phyloP scores from a whole-genome alignment of 2,797 vertebrate species.

The Rhinichthys osculus region DNA sequence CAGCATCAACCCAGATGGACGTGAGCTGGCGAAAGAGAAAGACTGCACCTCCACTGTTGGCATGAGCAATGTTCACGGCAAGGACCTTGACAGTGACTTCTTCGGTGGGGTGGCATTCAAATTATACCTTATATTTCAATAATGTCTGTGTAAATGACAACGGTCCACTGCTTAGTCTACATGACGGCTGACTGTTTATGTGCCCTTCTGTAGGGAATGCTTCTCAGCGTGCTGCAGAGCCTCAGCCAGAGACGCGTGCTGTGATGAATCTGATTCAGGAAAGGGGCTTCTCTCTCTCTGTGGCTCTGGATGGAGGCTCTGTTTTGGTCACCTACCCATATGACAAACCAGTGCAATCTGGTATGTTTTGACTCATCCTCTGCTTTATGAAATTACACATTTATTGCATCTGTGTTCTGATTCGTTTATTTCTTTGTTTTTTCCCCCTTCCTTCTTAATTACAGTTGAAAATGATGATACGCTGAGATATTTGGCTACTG shows the following conservation, averaged over 20 bases:
- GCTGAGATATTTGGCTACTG: conserved; percentile 90
- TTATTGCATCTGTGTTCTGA: not conserved
- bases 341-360: conserved; percentile 91
- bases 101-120: conserved; percentile 80
- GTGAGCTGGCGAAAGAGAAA: conserved; percentile 87
- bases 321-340: conserved; percentile 94
- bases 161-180: not conserved
- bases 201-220: conserved; percentile 83
- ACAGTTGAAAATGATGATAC: conserved; percentile 94
- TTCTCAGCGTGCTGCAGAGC: conserved; percentile 76
- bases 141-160: not conserved
- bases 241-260: conserved; percentile 90
- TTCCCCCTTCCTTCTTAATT: conserved; percentile 53
- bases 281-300: conserved; percentile 88
- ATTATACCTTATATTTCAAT: not conserved
- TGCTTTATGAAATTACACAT: not conserved
- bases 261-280: conserved; percentile 91
- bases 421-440: conserved; percentile 13
- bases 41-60: conserved; percentile 87
- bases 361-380: conserved; percentile 70
- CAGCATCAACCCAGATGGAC: conserved; percentile 93
- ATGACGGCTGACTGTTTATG: not conserved
- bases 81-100: conserved; percentile 94
- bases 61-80: conserved; percentile 82
- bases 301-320: conserved; percentile 92